Percentiles rank a stretch among this genome's conserved stretches.
These are phyloP conservation scores for Petrocephalus schoutedeni DNA, from an alignment of 2,797 vertebrate genomes.

Conservation along the genomic window DNA sequence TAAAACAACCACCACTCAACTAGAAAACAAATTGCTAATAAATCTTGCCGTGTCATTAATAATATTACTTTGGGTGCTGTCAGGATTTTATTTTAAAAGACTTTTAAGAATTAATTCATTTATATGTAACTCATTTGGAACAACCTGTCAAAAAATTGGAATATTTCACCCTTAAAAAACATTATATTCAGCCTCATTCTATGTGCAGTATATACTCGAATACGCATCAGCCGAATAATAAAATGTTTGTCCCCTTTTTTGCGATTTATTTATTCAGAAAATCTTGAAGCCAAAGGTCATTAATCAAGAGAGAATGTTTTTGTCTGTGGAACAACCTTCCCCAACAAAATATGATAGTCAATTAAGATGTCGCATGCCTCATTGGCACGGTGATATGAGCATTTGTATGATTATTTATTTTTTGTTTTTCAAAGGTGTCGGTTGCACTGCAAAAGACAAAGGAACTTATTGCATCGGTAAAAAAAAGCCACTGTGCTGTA, in stretches of 20 bases:
- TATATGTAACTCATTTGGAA: neutral
- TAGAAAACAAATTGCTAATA: neutral
- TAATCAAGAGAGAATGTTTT: neutral
- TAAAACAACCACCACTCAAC: neutral
- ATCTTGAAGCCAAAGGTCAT: conserved; percentile 8
- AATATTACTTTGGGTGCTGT: neutral
- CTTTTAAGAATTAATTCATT: neutral
- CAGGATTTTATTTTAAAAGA: neutral
- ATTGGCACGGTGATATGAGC: neutral
- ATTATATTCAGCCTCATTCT: neutral
- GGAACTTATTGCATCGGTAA: conserved; percentile 31
- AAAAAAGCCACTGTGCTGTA: conserved; percentile 37
- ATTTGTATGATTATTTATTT: conserved; percentile 25
- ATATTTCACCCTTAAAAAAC: neutral
- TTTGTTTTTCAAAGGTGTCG: conserved; percentile 24
- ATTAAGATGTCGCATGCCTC: conserved; percentile 38
- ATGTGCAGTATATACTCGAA: neutral
- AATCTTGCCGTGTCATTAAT: neutral
- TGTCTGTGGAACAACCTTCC: neutral
- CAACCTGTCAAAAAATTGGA: no score
- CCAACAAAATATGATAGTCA: conserved; percentile 33
- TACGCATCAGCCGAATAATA: neutral
- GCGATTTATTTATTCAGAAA: neutral
- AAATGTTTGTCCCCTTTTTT: neutral
- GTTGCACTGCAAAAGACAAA: neutral